Base-by-base conservation (phyloP, 2,888 invertebrate genomes). In the Aleiodes alternator region DNA sequence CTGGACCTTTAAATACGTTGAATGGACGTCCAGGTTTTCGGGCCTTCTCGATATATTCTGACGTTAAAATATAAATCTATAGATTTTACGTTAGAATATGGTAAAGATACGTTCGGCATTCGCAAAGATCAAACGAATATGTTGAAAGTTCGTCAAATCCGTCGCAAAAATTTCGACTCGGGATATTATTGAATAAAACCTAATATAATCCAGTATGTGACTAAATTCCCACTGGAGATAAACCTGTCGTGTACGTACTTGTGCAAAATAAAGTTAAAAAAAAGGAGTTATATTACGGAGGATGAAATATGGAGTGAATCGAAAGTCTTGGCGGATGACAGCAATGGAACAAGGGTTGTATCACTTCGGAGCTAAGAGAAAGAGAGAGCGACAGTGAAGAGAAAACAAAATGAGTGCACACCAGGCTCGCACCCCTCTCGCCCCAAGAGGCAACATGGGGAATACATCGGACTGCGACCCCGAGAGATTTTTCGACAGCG, bases 291-390 rank as follows among this genome's bases (percentile, higher is more conserved):
- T 16, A 34, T 61, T 61, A 38, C 34, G 61, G 56, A 75, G 69
- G 75, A 83, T 84, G 83, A 86, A 85, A 84, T 83, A 85, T 83
- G 86, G 82, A 81, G 76, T 78, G 83, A 84, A 84, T 85, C 82
- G 82, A 84, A 83, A 83, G 80, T 84, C 82, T 81, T 82, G 74
- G 72, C 75, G 66, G 78, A 80, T 69, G 75, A 78, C 76, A 75
- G 78, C 59, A 73, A 77, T 64, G 70, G 48, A 23, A 61, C 61
- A 73, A 79, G 77, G 81, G 72, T 76, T 48, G 50, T 50, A 38
- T 38, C n/a, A 14, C 50, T 66, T 56, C 57, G 72, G 72, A 72
- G 73, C 78, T 48, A 71, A 76, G 76, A 71, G 61, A 76, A 71
- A 73, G 76, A 81, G 77, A 78, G 59, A 71, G 29, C 23, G 23